Evolutionary conservation across 2,797 vertebrate genomes (phyloP), one percentile per base, ranked within the genome.

Genomic region (Gambusia yucatana): DNA sequence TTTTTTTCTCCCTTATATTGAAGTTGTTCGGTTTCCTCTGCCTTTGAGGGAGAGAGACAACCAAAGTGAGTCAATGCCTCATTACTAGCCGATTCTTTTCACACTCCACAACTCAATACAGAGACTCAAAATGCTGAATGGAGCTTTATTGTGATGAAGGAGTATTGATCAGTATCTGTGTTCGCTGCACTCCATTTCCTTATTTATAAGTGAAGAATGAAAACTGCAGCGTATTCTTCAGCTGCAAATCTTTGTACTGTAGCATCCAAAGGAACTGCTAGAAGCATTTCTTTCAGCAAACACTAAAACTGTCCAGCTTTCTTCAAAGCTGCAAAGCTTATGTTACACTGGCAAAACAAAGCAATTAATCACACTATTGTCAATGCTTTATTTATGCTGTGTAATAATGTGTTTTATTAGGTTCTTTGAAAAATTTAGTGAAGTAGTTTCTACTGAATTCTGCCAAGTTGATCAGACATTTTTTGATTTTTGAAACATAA

Each of bases 161-260:
- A 80, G 86, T 91, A 86, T 88, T 78, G 89, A 93, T 87, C 41
- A 57, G 85, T 83, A 84, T 84, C 86, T 78, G 77, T 63, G 83
- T 88, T 84, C 82, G 57, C 74, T 79, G 72, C 79, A 73, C 83
- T 88, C 70, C 39, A 74, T 77, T 83, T 88, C 73, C 73, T 83
- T 79, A 55, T 86, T 82, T 82, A 86, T 84, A 79, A 86, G 77
- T 79, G 80, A 87, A 82, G 79, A 92, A 81, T 79, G 72, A 36
- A 57, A 72, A 17, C 79, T 69, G 11, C 17, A 84, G 39, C 77
- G 63, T 77, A 70, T 36, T 63, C 57, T 61, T 55, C 41, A 61
- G 28, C 17, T 28, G 72, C 0, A 3, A 75, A 22, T 81, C 44
- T 1, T 84, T 44, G 46, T 47, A 41, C 79, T 78, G 65, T 43